phyloP scores from a whole-genome alignment of 2,113 vertebrate species.

The Indri indri region DNA sequence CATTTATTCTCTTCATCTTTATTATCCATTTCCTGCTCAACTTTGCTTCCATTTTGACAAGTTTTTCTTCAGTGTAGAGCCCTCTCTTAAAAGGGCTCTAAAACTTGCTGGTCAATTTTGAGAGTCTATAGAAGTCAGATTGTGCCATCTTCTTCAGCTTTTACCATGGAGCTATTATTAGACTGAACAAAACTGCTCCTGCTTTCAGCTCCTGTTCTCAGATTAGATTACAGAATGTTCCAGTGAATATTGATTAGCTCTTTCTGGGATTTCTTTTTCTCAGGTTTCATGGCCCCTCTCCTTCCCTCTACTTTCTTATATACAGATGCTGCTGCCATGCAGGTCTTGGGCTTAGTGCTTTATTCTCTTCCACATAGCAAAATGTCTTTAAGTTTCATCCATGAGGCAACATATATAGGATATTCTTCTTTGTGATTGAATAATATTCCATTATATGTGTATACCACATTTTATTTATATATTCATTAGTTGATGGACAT shows the following conservation, averaged over 20 bases:
- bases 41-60: not conserved
- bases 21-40: not conserved
- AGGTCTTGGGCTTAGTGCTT: not conserved
- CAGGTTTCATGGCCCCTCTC: not conserved
- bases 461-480: not conserved
- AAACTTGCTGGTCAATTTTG: not conserved
- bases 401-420: not conserved
- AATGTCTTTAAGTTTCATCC: not conserved
- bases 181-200: not conserved
- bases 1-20: not conserved
- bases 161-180: not conserved
- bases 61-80: not conserved
- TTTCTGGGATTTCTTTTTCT: not conserved
- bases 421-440: not conserved
- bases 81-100: not conserved
- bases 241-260: not conserved
- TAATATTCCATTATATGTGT: not conserved
- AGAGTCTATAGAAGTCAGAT: not conserved
- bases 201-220: not conserved
- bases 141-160: not conserved
- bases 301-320: not conserved
- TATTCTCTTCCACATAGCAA: not conserved
- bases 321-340: not conserved
- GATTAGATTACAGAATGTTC: not conserved
- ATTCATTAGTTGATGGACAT: not conserved